These are phyloP conservation scores for Atherinosoma microstoma DNA, from an alignment of 2,797 vertebrate species.

Conservation along the genomic window DNA sequence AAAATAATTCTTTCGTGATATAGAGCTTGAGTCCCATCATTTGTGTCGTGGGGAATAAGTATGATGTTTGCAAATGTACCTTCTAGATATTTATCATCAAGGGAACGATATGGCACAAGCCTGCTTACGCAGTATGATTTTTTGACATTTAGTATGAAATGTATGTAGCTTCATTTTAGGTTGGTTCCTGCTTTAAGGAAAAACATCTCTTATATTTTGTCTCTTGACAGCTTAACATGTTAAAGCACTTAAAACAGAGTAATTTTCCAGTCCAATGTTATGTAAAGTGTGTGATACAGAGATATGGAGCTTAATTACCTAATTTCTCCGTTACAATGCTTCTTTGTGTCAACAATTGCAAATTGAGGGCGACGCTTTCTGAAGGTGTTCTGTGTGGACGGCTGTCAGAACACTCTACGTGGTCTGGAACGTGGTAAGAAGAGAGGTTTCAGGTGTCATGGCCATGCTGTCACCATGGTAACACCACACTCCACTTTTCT, in stretches of 20 bases:
- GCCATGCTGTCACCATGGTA: conserved; percentile 75
- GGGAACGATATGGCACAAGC: conserved; percentile 30
- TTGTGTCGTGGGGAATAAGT: conserved; percentile 28
- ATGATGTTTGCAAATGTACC: conserved; percentile 54
- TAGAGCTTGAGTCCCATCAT: conserved; percentile 31
- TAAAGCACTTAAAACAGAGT: conserved; percentile 33
- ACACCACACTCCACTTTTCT: conserved; percentile 80
- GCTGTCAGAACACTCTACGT: conserved; percentile 64
- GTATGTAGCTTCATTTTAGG: not conserved
- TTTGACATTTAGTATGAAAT: conserved; percentile 6
- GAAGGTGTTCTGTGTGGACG: conserved; percentile 74
- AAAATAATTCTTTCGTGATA: conserved; percentile 31
- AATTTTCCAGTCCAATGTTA: conserved; percentile 45
- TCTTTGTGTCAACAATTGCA: conserved; percentile 70
- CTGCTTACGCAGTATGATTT: conserved; percentile 52
- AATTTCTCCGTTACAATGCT: conserved; percentile 60
- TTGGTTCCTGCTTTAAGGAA: not conserved
- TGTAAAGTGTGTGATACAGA: conserved; percentile 32
- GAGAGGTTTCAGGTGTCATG: conserved; percentile 82
- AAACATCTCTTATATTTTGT: conserved; percentile 1
- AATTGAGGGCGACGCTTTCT: conserved; percentile 64
- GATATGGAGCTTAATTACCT: conserved; percentile 42
- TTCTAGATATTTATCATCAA: conserved; percentile 32
- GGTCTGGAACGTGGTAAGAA: conserved; percentile 72
- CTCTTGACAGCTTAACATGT: conserved; percentile 17